These are phyloP conservation scores for Kuschelorhynchus macadamiae DNA, from an alignment of 2,888 invertebrate genomes.

Conservation along the genomic window DNA sequence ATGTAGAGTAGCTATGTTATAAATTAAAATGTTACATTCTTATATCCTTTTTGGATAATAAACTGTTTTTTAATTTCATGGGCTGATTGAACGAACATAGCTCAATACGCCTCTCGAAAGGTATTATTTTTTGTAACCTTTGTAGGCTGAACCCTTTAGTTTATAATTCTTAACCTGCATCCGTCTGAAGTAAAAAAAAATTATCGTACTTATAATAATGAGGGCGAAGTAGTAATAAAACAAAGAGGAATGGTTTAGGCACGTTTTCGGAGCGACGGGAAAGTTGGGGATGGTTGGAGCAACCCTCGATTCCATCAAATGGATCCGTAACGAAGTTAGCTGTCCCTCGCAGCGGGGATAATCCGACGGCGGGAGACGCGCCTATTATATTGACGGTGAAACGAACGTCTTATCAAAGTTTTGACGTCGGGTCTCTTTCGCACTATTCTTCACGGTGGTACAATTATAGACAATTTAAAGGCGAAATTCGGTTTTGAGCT, in stretches of 20 bases:
- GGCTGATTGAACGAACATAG: too few relatives aligned
- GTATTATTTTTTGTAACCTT: too few relatives aligned
- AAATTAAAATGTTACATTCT: too few relatives aligned
- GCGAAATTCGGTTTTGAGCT: too few relatives aligned
- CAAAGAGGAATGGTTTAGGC: conserved; percentile 47
- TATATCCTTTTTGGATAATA: too few relatives aligned
- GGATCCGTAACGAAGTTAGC: conserved; percentile 85
- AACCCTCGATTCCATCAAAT: conserved; percentile 79
- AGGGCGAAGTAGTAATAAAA: conserved; percentile 28
- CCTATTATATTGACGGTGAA: conserved; percentile 17
- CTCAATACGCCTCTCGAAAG: too few relatives aligned
- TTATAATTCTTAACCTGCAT: too few relatives aligned
- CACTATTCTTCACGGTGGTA: too few relatives aligned
- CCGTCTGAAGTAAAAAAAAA: background rate
- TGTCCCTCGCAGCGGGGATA: conserved; percentile 46
- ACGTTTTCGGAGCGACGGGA: conserved; percentile 40
- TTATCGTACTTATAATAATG: background rate
- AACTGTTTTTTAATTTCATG: too few relatives aligned
- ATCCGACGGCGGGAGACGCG: conserved; percentile 35
- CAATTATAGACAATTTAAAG: too few relatives aligned
- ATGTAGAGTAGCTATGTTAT: too few relatives aligned
- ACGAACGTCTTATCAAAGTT: conserved; percentile 21
- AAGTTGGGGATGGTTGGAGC: conserved; percentile 66
- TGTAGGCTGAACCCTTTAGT: too few relatives aligned
- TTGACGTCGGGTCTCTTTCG: conserved; percentile 8